Evolutionary conservation across 2,797 vertebrate species (phyloP).

Genomic region (Mycteria americana): DNA sequence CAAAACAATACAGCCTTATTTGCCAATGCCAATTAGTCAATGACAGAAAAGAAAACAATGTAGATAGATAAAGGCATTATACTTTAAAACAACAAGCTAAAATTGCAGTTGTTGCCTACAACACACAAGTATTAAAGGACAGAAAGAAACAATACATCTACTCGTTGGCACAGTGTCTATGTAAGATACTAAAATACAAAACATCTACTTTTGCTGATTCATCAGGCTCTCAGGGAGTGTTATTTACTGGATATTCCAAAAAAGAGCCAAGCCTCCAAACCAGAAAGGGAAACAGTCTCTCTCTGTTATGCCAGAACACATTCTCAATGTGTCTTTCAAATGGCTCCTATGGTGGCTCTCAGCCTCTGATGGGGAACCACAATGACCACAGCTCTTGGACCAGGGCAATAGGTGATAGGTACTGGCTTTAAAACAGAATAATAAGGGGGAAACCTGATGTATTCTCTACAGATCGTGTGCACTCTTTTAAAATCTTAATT

Average conservation of each 20-base stretch:
- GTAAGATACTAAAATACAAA: background rate
- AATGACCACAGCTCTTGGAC: background rate
- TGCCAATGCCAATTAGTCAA: background rate
- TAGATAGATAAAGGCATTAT: background rate
- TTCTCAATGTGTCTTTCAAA: background rate
- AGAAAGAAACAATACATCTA: background rate
- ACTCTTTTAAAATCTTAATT: slow-evolving; percentile 27
- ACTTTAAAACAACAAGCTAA: background rate
- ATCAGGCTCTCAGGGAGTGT: background rate
- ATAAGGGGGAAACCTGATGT: background rate
- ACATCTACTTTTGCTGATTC: background rate
- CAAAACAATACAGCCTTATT: slow-evolving; percentile 30
- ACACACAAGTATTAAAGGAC: background rate
- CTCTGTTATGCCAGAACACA: background rate
- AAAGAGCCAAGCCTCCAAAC: background rate
- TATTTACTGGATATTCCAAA: background rate
- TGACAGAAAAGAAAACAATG: slow-evolving; percentile 25
- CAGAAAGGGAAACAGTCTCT: background rate
- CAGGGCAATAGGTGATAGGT: background rate
- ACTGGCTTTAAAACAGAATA: background rate
- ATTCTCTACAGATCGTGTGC: background rate
- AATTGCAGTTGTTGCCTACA: background rate
- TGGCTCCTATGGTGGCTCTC: background rate
- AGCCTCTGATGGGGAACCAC: background rate
- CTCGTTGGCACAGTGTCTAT: background rate